A percentile compares a stretch with the other conserved stretches of the same genome.
Evolutionary conservation across 1,140 invertebrate genomes (phyloP).

Genomic region (Trypoxylus dichotomus): DNA sequence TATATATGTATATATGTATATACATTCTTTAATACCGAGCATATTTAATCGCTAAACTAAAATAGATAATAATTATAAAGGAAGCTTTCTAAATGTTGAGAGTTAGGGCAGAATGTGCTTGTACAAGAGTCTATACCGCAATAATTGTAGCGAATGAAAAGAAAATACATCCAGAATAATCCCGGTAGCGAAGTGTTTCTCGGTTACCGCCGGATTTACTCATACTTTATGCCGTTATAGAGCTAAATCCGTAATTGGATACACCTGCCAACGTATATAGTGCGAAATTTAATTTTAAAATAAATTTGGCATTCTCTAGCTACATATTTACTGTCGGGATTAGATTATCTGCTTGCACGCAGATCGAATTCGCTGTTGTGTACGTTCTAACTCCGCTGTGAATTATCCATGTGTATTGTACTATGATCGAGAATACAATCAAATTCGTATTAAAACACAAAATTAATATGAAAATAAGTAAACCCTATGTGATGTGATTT

Average conservation of each 20-base stretch:
- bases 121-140: not conserved
- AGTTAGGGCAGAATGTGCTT: not conserved
- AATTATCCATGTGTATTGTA: not conserved
- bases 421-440: not conserved
- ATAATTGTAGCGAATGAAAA: not conserved
- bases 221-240: not conserved
- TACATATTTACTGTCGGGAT: slow-evolving; percentile 15
- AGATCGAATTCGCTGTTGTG: not conserved
- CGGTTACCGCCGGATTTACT: not conserved
- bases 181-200: not conserved
- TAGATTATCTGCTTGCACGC: not conserved
- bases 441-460: no score
- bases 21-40: no score
- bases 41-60: no score
- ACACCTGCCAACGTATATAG: not conserved
- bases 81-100: not conserved
- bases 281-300: slow-evolving; percentile 10
- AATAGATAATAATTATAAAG: not conserved
- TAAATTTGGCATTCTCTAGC: not conserved
- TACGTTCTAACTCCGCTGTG: not conserved
- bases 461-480: no score
- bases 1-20: no score
- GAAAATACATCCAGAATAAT: not conserved
- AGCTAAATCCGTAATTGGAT: not conserved
- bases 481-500: no score